Evolutionary conservation across 2,888 invertebrate species (phyloP), one percentile per base, ranked within the genome.

Genomic region (Melipona bicolor): DNA sequence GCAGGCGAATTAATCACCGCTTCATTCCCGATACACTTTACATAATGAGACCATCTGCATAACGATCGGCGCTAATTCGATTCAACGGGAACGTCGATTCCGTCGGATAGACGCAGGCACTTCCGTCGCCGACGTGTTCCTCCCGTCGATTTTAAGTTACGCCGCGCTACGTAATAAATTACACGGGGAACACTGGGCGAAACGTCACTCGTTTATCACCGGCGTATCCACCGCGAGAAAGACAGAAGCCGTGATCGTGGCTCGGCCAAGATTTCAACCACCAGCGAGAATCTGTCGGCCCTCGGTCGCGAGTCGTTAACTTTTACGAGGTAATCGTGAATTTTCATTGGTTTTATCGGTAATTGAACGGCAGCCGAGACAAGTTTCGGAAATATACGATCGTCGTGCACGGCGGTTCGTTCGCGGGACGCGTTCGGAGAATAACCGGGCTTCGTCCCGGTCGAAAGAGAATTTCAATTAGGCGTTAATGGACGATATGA

Each of bases 391-490:
- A 88, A 83, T 86, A 81, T 86, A 86, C 69, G 82, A 81, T 83
- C 64, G 79, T 56, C 27, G 1, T 19, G 19, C 17, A 5, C 59
- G 70, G 65, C 50, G 69, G 52, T 17, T 77, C 77, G 67, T 19
- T 43, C 27, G 21, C 43, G 75, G 79, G 50, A 80, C 68, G 73
- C 71, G 81, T 81, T 83, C 69, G 81, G 72, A 50, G 76, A 80
- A n/a, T n/a, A n/a, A 83, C 68, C 65, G 83, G 77, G 70, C 36
- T 13, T 71, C 81, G 70, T 67, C 70, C 70, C 70, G 69, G 61
- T 70, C 75, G 79, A 88, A 89, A 88, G 89, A 89, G 89, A 89
- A 89, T 89, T 89, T 89, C 89, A 89, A 89, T 89, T 89, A 89
- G 88, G 79, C 89, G 84, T 84, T 89, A 89, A 89, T 89, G 89